Percentiles rank a stretch among this genome's conserved stretches.
Evolutionary conservation across 2,113 vertebrate species (phyloP).

Genomic region (Scomber colias): DNA sequence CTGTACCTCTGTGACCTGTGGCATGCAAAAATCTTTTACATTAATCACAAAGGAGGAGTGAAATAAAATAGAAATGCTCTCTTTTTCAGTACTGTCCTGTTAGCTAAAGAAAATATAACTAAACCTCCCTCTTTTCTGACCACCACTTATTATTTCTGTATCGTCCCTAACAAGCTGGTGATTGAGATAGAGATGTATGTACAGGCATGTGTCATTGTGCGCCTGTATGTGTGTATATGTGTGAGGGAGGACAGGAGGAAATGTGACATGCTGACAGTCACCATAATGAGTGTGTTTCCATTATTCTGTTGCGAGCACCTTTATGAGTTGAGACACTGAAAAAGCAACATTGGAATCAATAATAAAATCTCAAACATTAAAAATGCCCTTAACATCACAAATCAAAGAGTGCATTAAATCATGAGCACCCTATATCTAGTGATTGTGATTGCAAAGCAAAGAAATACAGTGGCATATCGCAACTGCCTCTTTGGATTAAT

Average conservation of each 20-base stretch:
- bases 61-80: not conserved
- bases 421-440: constrained; percentile 30
- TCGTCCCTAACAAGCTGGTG: not conserved
- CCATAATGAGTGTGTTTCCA: constrained; percentile 25
- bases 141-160: not conserved
- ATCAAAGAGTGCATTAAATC: constrained; percentile 53
- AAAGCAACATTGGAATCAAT: constrained; percentile 29
- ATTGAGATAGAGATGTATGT: constrained; percentile 13
- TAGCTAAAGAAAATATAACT: not conserved
- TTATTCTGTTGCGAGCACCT: constrained; percentile 1
- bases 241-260: constrained; percentile 12
- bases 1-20: no score
- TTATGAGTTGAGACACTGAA: constrained; percentile 28
- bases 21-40: no score
- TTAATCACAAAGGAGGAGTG: not conserved
- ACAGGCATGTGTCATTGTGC: not conserved
- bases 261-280: constrained; percentile 7
- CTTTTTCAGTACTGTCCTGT: not conserved
- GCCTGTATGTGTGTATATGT: not conserved
- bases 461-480: constrained; percentile 59
- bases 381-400: constrained; percentile 46
- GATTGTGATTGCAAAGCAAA: constrained; percentile 58
- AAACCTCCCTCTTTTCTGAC: no score
- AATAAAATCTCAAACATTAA: constrained; percentile 38
- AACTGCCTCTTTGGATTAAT: constrained; percentile 70